Conservation (phyloP, 2,113 vertebrate species). For the Zapornia atra region DNA sequence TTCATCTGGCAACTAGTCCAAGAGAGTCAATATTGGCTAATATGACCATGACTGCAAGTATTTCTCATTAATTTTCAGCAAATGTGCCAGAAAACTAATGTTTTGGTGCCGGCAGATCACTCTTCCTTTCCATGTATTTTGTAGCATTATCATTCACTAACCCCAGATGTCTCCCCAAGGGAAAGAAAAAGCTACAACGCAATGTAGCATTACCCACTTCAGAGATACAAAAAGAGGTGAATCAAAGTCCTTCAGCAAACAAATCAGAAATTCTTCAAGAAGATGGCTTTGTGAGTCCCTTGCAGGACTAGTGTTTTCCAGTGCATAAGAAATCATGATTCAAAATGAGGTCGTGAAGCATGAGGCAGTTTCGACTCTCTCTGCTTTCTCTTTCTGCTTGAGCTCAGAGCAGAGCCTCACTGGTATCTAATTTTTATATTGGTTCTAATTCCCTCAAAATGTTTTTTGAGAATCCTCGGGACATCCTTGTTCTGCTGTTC, state of each 20-base stretch:
- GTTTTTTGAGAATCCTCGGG: neutral
- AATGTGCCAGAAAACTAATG: slow-evolving; percentile 29
- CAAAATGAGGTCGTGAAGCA: neutral
- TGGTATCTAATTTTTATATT: neutral
- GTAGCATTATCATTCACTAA: slow-evolving; percentile 27
- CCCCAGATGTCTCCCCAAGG: neutral
- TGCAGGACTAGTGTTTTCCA: neutral
- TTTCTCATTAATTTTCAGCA: slow-evolving; percentile 56
- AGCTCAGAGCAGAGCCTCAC: neutral
- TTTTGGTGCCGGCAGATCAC: slow-evolving; percentile 22
- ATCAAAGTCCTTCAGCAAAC: neutral
- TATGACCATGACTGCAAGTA: slow-evolving; percentile 15
- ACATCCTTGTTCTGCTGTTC: neutral
- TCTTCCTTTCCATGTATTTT: slow-evolving; percentile 30
- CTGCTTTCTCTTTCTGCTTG: neutral
- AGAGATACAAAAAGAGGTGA: neutral
- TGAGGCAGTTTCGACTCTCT: neutral
- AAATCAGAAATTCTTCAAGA: neutral
- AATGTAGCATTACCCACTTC: neutral
- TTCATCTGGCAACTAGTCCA: slow-evolving; percentile 46
- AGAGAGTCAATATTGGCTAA: slow-evolving; percentile 32
- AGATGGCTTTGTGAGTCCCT: neutral
- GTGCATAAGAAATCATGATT: neutral
- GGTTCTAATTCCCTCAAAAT: neutral
- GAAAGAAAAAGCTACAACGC: neutral